Percentiles rank a stretch among this genome's conserved stretches.
Evolutionary conservation across 92 coral and sea anemone genomes (phyloP).

Genomic region (Bergia sp.): DNA sequence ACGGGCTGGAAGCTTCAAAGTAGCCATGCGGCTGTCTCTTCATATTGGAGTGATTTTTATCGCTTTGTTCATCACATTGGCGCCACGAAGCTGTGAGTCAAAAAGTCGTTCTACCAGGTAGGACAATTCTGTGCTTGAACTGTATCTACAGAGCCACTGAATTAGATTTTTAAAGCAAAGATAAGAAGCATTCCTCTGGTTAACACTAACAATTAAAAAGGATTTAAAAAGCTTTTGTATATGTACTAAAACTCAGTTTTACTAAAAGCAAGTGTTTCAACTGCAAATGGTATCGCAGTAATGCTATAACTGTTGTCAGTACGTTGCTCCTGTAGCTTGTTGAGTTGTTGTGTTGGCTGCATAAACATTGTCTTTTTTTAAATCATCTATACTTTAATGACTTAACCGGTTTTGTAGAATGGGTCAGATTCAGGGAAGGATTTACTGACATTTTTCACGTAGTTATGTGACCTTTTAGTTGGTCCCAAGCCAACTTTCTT

Average conservation of each 20-base stretch:
- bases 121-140: background rate
- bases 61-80: background rate
- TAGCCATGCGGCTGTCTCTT: background rate
- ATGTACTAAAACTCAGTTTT: no score
- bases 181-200: background rate
- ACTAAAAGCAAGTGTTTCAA: background rate
- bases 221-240: background rate
- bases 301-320: background rate
- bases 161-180: background rate
- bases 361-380: no score
- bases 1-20: background rate
- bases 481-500: background rate
- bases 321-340: no score
- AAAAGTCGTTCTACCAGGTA: background rate
- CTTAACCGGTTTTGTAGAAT: no score
- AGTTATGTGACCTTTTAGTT: background rate
- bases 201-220: background rate
- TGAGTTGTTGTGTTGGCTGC: background rate
- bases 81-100: background rate
- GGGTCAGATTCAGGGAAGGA: background rate
- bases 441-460: background rate
- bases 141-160: background rate
- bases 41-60: background rate
- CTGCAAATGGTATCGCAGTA: background rate
- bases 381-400: background rate